phyloP scores from a whole-genome alignment of 2,113 vertebrate species.

The Melanerpes formicivorus region DNA sequence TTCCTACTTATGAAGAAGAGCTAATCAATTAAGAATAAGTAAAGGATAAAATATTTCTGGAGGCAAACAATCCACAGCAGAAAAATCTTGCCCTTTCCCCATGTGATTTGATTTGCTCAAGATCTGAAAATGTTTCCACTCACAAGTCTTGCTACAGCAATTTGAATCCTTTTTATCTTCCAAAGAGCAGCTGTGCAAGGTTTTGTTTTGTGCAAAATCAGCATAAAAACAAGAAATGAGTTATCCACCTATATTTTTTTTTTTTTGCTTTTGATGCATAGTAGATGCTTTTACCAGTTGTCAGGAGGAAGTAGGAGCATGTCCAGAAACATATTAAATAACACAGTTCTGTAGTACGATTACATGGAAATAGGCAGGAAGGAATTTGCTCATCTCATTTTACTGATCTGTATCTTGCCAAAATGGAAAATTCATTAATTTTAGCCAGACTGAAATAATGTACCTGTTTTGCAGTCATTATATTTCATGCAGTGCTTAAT shows the following conservation, averaged over 20 bases:
- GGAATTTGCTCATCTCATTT: not conserved
- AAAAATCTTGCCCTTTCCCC: constrained; percentile 21
- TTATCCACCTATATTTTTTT: constrained; percentile 3
- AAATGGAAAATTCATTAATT: constrained; percentile 27
- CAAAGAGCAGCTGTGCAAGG: constrained; percentile 58
- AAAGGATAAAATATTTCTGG: constrained; percentile 21
- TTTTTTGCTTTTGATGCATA: constrained; percentile 9
- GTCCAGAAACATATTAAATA: not conserved
- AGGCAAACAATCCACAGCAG: constrained; percentile 21
- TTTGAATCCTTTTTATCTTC: constrained; percentile 69
- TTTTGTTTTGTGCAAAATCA: constrained; percentile 63
- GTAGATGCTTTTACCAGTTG: not conserved
- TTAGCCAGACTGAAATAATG: not conserved
- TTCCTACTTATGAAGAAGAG: not conserved
- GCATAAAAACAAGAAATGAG: constrained; percentile 45
- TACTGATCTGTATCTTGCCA: not conserved
- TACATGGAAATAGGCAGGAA: not conserved
- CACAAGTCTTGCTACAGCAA: constrained; percentile 29
- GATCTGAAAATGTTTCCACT: constrained; percentile 45
- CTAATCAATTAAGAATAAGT: constrained; percentile 36
- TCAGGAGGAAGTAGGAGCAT: not conserved
- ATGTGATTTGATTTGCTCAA: constrained; percentile 38
- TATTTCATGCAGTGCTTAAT: not conserved
- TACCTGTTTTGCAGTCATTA: not conserved
- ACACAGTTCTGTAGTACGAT: not conserved